Base-by-base conservation (phyloP, 2,888 invertebrate species). In the Drosophila neotestacea region DNA sequence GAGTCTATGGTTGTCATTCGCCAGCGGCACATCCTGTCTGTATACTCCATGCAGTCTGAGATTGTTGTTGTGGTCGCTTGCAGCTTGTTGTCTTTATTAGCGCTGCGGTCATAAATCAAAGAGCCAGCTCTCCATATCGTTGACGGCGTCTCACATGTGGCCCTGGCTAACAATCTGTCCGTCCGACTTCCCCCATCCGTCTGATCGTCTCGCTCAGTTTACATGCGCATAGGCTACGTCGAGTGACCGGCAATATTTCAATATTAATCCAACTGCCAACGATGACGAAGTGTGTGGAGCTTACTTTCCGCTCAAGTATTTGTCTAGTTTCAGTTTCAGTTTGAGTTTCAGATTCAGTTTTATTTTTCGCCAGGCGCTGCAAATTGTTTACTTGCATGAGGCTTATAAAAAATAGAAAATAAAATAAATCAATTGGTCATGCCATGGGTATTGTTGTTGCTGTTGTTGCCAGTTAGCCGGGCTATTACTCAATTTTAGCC, bases 241-340 rank as follows among this genome's bases (percentile, higher is more conserved):
- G 68, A 71, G 73, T 70, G 73, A 41, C 69, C 79, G 73, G 89
- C 86, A 85, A 90, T 89, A 90, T 89, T 90, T 89, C 90, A 89
- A 89, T 90, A 89, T 89, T 90, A 89, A 89, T 90, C 90, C 90
- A 89, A 84, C 86, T 90, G 89, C 88, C 89, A 90, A 72, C 85
- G 81, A 88, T 85, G 81, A 82, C 88, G 82, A 86, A 79, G 87
- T 88, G 85, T 82, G 85, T 82, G 79, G 52, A 66, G 82, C 85
- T 75, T 71, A 80, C 86, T 84, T 81, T 82, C 74, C 82, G 83
- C 66, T 81, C 70, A 75, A 73, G 61, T 84, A 86, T 86, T 84
- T 84, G 81, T 80, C 82, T 81, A 81, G 81, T 64, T 76, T 69
- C 34, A 58, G 77, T 68, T 67, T 47, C 16, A 41, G 39, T 62